phyloP scores from a whole-genome alignment of 2,113 vertebrate species.

The Chaenocephalus aceratus region DNA sequence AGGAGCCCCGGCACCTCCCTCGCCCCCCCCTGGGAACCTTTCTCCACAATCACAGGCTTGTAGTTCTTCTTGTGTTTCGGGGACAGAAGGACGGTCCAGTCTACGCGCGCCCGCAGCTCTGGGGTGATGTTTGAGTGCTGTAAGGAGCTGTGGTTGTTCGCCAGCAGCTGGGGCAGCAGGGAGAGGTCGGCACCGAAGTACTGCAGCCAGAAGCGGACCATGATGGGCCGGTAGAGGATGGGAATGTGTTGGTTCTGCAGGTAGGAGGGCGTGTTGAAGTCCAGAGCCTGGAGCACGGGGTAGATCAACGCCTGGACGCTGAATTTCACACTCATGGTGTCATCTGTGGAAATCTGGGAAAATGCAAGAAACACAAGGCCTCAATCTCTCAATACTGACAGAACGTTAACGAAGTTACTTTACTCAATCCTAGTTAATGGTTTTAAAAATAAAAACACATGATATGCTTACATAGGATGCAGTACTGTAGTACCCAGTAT shows the following conservation, averaged over 20 bases:
- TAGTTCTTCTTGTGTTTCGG: slow-evolving; percentile 84
- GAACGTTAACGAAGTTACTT: no score
- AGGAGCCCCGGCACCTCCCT: slow-evolving; percentile 86
- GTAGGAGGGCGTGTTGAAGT: slow-evolving; percentile 93
- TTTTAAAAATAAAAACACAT: no score
- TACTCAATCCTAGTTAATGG: no score
- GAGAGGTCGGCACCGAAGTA: slow-evolving; percentile 87
- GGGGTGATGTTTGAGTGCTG: slow-evolving; percentile 76
- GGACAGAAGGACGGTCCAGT: slow-evolving; percentile 90
- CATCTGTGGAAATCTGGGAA: slow-evolving; percentile 65
- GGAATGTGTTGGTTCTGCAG: slow-evolving; percentile 86
- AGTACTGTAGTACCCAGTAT: no score
- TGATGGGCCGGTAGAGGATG: slow-evolving; percentile 81
- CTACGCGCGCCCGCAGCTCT: slow-evolving; percentile 77
- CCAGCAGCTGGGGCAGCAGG: slow-evolving; percentile 80
- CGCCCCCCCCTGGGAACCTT: slow-evolving; percentile 76
- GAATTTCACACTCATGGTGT: slow-evolving; percentile 66
- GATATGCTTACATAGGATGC: no score
- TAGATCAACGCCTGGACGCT: slow-evolving; percentile 91
- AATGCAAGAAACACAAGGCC: background rate
- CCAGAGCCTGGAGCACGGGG: slow-evolving; percentile 90
- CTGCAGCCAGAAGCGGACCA: slow-evolving; percentile 92
- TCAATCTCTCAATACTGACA: background rate
- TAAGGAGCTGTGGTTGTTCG: slow-evolving; percentile 91
- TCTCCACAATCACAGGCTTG: slow-evolving; percentile 78